A percentile compares a stretch with the other conserved stretches of the same genome.
These are phyloP conservation scores for Callospermophilus lateralis DNA, from an alignment of 2,113 vertebrate genomes.

Conservation along the genomic window DNA sequence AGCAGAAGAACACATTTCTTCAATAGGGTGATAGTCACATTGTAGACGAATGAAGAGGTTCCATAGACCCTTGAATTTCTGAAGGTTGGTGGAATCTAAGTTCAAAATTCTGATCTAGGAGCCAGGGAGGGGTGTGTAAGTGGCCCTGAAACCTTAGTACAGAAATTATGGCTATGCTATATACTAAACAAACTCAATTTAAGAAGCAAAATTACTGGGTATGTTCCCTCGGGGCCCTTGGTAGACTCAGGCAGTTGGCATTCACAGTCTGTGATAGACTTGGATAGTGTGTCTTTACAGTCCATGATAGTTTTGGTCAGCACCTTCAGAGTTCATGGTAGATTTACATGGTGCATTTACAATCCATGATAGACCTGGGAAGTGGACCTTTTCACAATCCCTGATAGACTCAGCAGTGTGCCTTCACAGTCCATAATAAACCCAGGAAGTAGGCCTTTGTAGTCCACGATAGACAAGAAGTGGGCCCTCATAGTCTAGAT, in stretches of 20 bases:
- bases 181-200: background rate
- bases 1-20: background rate
- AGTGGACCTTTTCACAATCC: background rate
- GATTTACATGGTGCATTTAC: background rate
- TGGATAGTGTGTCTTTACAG: background rate
- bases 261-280: background rate
- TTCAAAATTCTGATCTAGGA: background rate
- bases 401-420: background rate
- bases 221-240: too few relatives aligned
- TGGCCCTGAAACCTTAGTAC: background rate
- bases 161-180: background rate
- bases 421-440: background rate
- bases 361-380: background rate
- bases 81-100: background rate
- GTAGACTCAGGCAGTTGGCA: too few relatives aligned
- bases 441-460: background rate
- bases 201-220: background rate
- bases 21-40: slow-evolving; percentile 17
- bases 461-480: background rate
- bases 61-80: background rate
- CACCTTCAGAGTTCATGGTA: background rate
- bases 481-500: background rate
- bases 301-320: background rate
- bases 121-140: background rate
- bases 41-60: background rate